Base-by-base conservation (phyloP, 1,140 invertebrate species). In the Gonatopus flavifemur region DNA sequence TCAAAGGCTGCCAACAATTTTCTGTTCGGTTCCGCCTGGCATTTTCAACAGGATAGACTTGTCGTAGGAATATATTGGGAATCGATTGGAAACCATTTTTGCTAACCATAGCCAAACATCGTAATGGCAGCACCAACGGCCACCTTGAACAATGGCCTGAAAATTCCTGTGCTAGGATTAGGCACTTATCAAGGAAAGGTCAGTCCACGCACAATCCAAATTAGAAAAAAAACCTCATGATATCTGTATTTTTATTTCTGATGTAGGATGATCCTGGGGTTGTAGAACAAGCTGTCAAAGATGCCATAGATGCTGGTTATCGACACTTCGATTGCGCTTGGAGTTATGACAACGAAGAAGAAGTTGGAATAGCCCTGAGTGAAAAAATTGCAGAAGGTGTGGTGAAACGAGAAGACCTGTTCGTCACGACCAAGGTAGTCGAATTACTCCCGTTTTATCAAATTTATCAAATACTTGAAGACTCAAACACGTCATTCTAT, bases 281-380 rank as follows among this genome's bases (percentile, higher is more conserved):
- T 21, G 74, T 76, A 3, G 57, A 80, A 49, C 62, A 79, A 41
- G 79, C 76, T 8, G 67, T 84, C 0, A 73, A 74, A 52, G 47
- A 66, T 15, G 83, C 82, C 3, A 65, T 84, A 9, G 76, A 82
- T 44, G 64, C 77, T 22, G 88, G 88, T 1, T 90, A 90, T 60
- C 78, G 86, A 4, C 83, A 85, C 55, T 84, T 90, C 46, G 87
- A 89, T 64, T 86, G 85, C 15, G 88, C 88, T 16, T 77, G 78
- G 31, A 66, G 77, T 3, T 89, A 89, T 61, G 66, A 78, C 37
- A 96, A 95, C 76, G 93, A 97, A 74, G 78, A 81, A 25, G 90
- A 93, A 78, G 84, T 97, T 16, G 93, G 93, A 1, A 77, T 80
- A 54, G 92, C 83, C 1, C 78, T 96, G 1, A 81, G 83, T 16